Percentiles rank a stretch among this genome's conserved stretches.
Evolutionary conservation across 1,140 invertebrate genomes (phyloP).

Genomic region (Calephelis virginiensis): DNA sequence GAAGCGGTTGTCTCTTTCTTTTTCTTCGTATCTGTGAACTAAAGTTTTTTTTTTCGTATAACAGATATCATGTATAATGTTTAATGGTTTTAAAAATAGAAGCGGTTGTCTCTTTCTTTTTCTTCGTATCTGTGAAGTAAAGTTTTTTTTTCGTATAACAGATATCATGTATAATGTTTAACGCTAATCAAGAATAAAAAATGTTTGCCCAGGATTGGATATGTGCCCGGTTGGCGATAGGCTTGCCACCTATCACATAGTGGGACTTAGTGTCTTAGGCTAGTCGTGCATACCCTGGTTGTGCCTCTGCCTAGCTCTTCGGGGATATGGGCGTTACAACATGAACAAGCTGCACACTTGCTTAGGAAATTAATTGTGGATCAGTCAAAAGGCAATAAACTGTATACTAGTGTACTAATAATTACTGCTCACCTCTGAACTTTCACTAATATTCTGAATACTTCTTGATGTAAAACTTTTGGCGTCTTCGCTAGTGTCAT

Average conservation of each 20-base stretch:
- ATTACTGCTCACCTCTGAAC: slow-evolving; percentile 44
- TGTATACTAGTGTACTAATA: not conserved
- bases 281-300: too few relatives aligned
- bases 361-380: not conserved
- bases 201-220: too few relatives aligned
- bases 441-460: slow-evolving; percentile 62
- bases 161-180: not conserved
- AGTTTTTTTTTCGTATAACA: too few relatives aligned
- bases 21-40: slow-evolving; percentile 53
- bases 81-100: not conserved
- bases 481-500: slow-evolving; percentile 54
- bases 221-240: too few relatives aligned
- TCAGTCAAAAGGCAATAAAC: not conserved
- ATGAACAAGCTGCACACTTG: not conserved
- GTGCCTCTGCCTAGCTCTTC: too few relatives aligned
- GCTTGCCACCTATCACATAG: too few relatives aligned
- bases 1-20: slow-evolving; percentile 32
- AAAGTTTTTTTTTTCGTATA: not conserved
- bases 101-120: slow-evolving; percentile 37
- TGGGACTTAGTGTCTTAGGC: too few relatives aligned
- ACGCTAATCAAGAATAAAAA: too few relatives aligned
- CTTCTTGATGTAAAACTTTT: slow-evolving; percentile 79
- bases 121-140: slow-evolving; percentile 51
- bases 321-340: too few relatives aligned
- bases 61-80: not conserved